phyloP scores from a whole-genome alignment of 2,797 vertebrate species.

The Gouania willdenowi region DNA sequence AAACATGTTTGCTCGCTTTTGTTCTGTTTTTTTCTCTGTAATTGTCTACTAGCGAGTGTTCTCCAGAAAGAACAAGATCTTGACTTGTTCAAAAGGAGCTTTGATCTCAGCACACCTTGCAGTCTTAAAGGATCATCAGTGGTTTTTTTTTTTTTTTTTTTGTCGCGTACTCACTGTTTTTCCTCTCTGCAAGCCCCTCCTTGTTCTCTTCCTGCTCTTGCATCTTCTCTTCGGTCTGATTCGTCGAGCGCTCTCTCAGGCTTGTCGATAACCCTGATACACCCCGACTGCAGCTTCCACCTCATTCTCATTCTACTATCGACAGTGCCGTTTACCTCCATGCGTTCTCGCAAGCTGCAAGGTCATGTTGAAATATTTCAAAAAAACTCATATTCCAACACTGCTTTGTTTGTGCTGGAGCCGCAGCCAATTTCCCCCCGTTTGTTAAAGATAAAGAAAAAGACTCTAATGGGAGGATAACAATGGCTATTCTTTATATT shows the following conservation, averaged over 20 bases:
- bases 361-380: constrained; percentile 55
- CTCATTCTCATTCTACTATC: constrained; percentile 57
- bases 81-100: constrained; percentile 51
- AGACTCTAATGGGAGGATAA: constrained; percentile 29
- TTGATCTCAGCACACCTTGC: constrained; percentile 56
- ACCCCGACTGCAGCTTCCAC: constrained; percentile 12
- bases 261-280: constrained; percentile 43
- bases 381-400: constrained; percentile 18
- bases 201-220: neutral
- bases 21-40: constrained; percentile 36
- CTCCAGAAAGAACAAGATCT: constrained; percentile 26
- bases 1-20: constrained; percentile 5
- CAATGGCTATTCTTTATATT: constrained; percentile 6
- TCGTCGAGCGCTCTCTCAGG: constrained; percentile 29
- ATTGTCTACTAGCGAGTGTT: constrained; percentile 27
- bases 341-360: constrained; percentile 39
- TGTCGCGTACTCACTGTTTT: constrained; percentile 22
- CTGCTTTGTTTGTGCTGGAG: constrained; percentile 1
- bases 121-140: constrained; percentile 58
- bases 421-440: constrained; percentile 25
- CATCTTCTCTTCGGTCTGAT: constrained; percentile 24
- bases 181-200: constrained; percentile 19
- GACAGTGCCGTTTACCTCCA: constrained; percentile 38
- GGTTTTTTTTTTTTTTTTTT: constrained; percentile 48
- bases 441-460: constrained; percentile 33